phyloP scores from a whole-genome alignment of 2,113 vertebrate species.

The Limanda limanda region DNA sequence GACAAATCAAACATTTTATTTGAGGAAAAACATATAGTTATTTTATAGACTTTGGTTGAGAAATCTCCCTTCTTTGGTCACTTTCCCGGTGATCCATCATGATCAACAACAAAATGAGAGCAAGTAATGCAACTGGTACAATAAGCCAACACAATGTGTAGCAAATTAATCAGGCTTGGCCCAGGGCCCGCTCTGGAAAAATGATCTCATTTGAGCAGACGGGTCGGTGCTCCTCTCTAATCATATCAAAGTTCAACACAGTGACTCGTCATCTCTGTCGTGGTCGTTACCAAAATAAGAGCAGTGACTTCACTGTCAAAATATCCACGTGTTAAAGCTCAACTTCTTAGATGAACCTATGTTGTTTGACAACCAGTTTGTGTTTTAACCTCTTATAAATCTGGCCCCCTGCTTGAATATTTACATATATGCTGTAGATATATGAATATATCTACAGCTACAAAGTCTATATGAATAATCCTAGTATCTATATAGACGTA shows the following conservation, averaged over 20 bases:
- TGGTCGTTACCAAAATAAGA: slow-evolving; percentile 59
- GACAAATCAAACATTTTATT: neutral
- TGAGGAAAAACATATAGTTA: neutral
- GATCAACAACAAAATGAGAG: slow-evolving; percentile 62
- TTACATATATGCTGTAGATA: no score
- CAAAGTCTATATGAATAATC: no score
- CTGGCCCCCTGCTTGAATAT: neutral
- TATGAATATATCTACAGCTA: no score
- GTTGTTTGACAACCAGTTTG: no score
- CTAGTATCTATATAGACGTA: no score
- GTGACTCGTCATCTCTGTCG: slow-evolving; percentile 54
- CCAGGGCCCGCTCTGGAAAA: slow-evolving; percentile 65
- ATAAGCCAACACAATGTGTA: slow-evolving; percentile 72
- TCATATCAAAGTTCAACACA: slow-evolving; percentile 58
- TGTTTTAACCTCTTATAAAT: neutral
- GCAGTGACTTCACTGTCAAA: slow-evolving; percentile 28
- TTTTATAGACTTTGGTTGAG: slow-evolving; percentile 3
- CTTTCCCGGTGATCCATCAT: slow-evolving; percentile 47
- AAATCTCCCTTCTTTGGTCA: slow-evolving; percentile 23
- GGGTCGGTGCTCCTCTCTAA: slow-evolving; percentile 69
- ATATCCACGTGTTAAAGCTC: neutral
- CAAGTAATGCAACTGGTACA: slow-evolving; percentile 52
- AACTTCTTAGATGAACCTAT: neutral
- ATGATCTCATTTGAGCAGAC: slow-evolving; percentile 76
- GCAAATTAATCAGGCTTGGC: slow-evolving; percentile 78